Base-by-base conservation (phyloP, 2,797 vertebrate species). In the Aeoliscus strigatus region DNA sequence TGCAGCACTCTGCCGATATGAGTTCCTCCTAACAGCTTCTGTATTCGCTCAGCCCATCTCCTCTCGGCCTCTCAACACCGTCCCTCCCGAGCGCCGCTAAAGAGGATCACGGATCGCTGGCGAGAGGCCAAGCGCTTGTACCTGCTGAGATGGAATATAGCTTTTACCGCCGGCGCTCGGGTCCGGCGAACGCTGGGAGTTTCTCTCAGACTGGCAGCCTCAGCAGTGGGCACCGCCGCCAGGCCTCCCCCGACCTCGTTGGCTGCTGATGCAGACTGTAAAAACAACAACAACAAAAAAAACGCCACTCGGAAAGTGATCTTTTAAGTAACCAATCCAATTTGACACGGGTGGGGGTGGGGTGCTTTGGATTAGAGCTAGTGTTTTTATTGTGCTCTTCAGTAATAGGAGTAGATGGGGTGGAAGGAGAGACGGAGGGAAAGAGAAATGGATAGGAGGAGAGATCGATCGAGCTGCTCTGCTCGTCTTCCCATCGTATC, bases 291-390 rank as follows among this genome's bases (percentile, higher is more conserved):
- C n/a, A n/a, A n/a, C n/a, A n/a, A n/a, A 68, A 75, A 67, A 49
- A 75, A 65, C 52, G 51, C 45, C 6, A 9, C 72, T 76, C 29
- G 48, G 54, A 59, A 74, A 74, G 73, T 70, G 70, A 85, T 81
- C 70, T 80, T 75, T 80, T 82, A 79, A 85, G 82, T 83, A 72
- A 63, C 47, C 75, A 84, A 83, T 86, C 79, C 85, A 79, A 79
- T 81, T 82, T 82, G 67, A 71, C 74, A 74, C 54, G n/a, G n/a
- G n/a, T n/a, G n/a, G n/a, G 4, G 16, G 70, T 26, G 60, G 62
- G 70, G 74, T 73, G 78, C 75, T 81, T 69, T 67, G 75, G 79
- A 79, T 79, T 65, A 73, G 70, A 77, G 74, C 66, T 68, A 62
- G 73, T 70, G 70, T 79, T 76, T 78, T 81, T 70, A 68, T 73